Base-by-base conservation (phyloP, 2,888 invertebrate genomes). In the Beris chalybata region DNA sequence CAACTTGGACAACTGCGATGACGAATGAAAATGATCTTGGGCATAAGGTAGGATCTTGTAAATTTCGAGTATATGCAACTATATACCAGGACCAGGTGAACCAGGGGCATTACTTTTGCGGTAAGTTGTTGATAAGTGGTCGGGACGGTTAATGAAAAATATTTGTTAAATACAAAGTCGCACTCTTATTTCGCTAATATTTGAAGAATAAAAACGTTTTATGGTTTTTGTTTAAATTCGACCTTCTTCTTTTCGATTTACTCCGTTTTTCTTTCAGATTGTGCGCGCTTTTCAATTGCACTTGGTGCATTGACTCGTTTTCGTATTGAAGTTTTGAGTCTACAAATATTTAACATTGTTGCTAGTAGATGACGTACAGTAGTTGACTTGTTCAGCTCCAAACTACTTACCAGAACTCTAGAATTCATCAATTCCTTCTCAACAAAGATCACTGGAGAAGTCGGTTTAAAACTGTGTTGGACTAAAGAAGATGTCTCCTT, bases 101-200 rank as follows among this genome's bases (percentile, higher is more conserved):
- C 48, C 7, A 11, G 48, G 12, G 6, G 15, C 15, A 48, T 15
- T 48, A 48, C 48, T 13, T 48, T 11, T 48, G 12, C 15, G n/a
- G 15, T 48, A 48, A 13, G n/a, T 32, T 59, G 45, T 50, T 11
- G 15, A 13, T 43, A 52, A 64, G 47, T 64, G 45, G 44, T n/a
- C 44, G 30, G 54, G 53, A 44, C 64, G 54, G 53, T 54, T 54
- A 64, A 53, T 54, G 64, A 64, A 54, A 53, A 64, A 64, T 53
- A 54, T 64, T 53, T 64, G 53, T 44, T 64, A 22, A 53, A 54
- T 64, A 54, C 64, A 64, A 64, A 64, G 54, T 64, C 64, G 53
- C 64, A 53, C 54, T 64, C 44, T 44, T 45, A 53, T 29, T 38
- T 29, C 22, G 53, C 31, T 44, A 64, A 64, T 54, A 64, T 54